Evolutionary conservation across 2,113 vertebrate species (phyloP), one percentile per base, ranked within the genome.

Genomic region (Lagopus muta): DNA sequence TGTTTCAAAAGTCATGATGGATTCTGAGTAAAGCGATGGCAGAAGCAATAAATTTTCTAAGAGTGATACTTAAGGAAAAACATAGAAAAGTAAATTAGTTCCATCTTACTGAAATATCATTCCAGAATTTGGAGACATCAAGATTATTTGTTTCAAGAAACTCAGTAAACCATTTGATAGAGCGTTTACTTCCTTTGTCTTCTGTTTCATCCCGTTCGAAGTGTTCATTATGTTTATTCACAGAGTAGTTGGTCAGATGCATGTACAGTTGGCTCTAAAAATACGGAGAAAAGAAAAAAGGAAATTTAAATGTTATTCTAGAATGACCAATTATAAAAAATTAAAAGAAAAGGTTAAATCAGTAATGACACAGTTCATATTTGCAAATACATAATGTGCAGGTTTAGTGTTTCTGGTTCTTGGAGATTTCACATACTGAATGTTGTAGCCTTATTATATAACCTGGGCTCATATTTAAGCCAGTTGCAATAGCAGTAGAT

Each of bases 191-290:
- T 97, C 99, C 99, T 98, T 98, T 99, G 95, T 99, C 98, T 96
- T 98, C 98, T 0, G 99, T 99, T 97, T 99, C 99, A 43, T 99
- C 98, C 47, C 99, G 98, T 97, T 99, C 99, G 89, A 99, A 99
- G 92, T 94, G 99, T 65, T 99, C 99, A 8, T 99, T 99, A 97
- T 99, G 99, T 97, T 99, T 99, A 98, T 99, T 99, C 91, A 99
- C 99, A 1, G 99, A 99, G 96, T 99, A 99, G 98, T 99, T 99
- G 65, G 99, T 99, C 97, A 99, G 98, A 93, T 99, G 99, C 99
- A 99, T 99, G 94, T 98, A 99, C 43, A 99, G 97, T 96, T 99
- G 99, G 97, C 98, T 99, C 99, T 99, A 97, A 64, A 95, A 97
- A 82, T 47, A 80, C 16, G 10, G 66, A 92, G 71, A 93, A 90